phyloP scores from a whole-genome alignment of 2,113 vertebrate genomes.

The Zosterops japonicus region DNA sequence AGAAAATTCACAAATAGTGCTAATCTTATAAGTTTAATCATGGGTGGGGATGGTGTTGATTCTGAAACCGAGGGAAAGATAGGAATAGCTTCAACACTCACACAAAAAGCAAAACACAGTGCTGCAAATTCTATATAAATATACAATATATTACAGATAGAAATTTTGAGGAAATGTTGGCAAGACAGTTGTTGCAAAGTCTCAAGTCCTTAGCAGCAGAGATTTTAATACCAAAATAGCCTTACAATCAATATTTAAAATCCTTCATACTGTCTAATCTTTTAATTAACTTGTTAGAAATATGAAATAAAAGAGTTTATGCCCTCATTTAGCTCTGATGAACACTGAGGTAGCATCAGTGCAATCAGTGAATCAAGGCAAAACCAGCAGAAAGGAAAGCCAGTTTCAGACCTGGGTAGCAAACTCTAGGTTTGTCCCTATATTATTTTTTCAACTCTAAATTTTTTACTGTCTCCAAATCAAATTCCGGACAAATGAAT shows the following conservation, averaged over 20 bases:
- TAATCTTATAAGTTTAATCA: not conserved
- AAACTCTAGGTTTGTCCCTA: not conserved
- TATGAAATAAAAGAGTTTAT: not conserved
- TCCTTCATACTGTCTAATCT: not conserved
- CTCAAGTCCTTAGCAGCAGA: not conserved
- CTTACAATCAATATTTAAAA: not conserved
- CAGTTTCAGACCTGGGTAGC: not conserved
- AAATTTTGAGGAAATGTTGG: not conserved
- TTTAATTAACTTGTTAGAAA: not conserved
- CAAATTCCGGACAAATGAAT: not conserved
- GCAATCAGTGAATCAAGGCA: not conserved
- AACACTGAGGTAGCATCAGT: not conserved
- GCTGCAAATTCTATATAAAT: not conserved
- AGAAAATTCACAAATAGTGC: not conserved
- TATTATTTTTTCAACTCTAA: slow-evolving; percentile 1
- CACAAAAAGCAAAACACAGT: not conserved
- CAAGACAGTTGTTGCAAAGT: not conserved
- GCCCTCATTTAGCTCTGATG: not conserved
- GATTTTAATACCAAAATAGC: not conserved
- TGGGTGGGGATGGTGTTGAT: not conserved
- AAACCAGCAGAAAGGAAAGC: not conserved
- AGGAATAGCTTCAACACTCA: not conserved
- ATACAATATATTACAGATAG: not conserved
- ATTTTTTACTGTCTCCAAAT: not conserved
- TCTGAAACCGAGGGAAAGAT: not conserved